Base-by-base conservation (phyloP, 2,888 invertebrate genomes). In the Megalurothrips usitatus region DNA sequence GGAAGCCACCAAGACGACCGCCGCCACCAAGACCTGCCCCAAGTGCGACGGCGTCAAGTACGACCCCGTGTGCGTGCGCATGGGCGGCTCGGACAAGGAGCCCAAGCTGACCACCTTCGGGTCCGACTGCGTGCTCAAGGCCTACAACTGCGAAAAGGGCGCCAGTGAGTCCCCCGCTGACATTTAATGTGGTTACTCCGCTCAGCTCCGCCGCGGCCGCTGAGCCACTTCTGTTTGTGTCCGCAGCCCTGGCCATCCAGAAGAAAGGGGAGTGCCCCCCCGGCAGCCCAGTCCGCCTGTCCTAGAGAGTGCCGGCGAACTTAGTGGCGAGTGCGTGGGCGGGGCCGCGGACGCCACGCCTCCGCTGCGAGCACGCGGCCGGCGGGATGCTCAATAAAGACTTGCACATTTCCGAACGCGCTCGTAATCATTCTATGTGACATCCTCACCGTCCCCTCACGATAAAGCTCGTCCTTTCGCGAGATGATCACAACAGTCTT, bases 181-280 rank as follows among this genome's bases (percentile, higher is more conserved):
- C n/a, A n/a, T n/a, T n/a, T n/a, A n/a, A n/a, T n/a, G n/a, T n/a
- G n/a, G n/a, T n/a, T n/a, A n/a, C n/a, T n/a, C n/a, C n/a, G n/a
- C n/a, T n/a, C n/a, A n/a, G n/a, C n/a, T n/a, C n/a, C n/a, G n/a
- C n/a, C n/a, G n/a, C n/a, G n/a, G n/a, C n/a, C n/a, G n/a, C n/a
- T n/a, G n/a, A n/a, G n/a, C n/a, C n/a, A n/a, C n/a, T n/a, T n/a
- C n/a, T n/a, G n/a, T n/a, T n/a, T 43, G 34, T 43, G 34, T 43
- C n/a, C 6, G 34, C 34, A 43, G 34, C 34, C 34, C 34, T 43
- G 34, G 34, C 87, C 47, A 87, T 90, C 84, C 88, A 91, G 84
- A 91, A 90, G 86, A 90, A 91, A 84, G 92, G 92, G 81, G 90
- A 91, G 86, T 92, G 92, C 84, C 88, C 91, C 49, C 91, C 91